Percentiles rank a stretch among this genome's conserved stretches.
phyloP scores from a whole-genome alignment of 2,113 vertebrate genomes.

The Platichthys flesus region DNA sequence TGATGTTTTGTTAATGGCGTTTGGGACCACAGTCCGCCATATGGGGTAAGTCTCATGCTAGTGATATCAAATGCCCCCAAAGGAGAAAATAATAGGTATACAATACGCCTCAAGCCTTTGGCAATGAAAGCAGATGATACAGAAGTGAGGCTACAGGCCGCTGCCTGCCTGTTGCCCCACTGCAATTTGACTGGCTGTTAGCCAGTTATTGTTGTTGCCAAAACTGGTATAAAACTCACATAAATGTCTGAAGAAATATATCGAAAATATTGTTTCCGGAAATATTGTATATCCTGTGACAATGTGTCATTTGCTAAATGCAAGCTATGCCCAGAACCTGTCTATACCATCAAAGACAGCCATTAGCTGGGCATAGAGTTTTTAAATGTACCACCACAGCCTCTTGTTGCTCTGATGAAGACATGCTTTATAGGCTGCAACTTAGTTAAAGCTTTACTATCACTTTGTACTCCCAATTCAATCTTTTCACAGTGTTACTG shows the following conservation, averaged over 20 bases:
- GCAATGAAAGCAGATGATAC: background rate
- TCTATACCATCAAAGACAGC: background rate
- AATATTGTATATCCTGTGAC: background rate
- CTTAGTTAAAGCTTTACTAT: background rate
- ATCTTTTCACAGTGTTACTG: background rate
- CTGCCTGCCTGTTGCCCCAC: background rate
- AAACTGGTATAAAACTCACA: background rate
- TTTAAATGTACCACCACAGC: background rate
- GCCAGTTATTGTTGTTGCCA: background rate
- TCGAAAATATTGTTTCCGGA: background rate
- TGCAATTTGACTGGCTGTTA: background rate
- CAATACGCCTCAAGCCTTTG: background rate
- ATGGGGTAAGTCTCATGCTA: no score
- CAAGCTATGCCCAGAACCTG: background rate
- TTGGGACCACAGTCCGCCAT: background rate
- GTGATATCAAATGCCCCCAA: background rate
- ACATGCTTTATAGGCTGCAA: background rate
- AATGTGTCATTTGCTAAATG: background rate
- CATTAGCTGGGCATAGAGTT: background rate
- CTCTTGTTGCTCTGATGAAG: background rate
- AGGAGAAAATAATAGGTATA: background rate
- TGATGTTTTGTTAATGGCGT: background rate
- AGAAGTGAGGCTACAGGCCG: background rate
- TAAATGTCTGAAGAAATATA: background rate
- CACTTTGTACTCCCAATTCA: background rate